Base-by-base conservation (phyloP, 2,888 invertebrate species). In the Xestia xanthographa region DNA sequence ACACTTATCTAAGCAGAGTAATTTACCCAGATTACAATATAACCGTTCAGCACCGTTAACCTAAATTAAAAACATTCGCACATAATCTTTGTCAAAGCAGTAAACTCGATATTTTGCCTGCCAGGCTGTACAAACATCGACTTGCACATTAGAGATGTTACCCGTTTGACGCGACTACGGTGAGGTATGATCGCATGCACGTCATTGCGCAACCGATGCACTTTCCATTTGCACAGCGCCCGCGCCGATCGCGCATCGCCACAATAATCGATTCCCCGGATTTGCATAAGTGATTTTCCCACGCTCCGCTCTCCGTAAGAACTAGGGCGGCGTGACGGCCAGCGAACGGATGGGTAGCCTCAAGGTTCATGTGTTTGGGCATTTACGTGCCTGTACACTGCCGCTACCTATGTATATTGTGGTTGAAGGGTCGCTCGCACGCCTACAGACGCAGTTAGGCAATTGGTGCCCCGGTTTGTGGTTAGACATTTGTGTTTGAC, bases 271-370 rank as follows among this genome's bases (percentile, higher is more conserved):
- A 95, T 95, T 94, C 95, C 94, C 92, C 91, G 91, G 93, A 95
- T 95, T 95, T 93, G 92, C 94, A 94, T 95, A 94, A 95, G 93
- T 92, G 92, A 91, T 93, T 92, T 95, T 96, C 96, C 95, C 96
- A 95, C 96, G 95, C 90, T 92, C 93, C 94, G 93, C 91, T 95
- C 94, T 92, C 94, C 91, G 89, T 88, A 84, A 80, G 87, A 95
- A 92, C 91, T 94, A 90, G 94, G 93, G 92, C 94, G 92, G 87
- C 92, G 92, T 93, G 95, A 93, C 92, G 93, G 93, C 87, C 92
- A 88, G 93, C 93, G 95, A 95, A 89, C 91, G 95, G 94, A 94
- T 94, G 93, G 86, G 90, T 91, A 89, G 88, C 89, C 92, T 94
- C 95, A 94, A 95, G 95, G 94, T 92, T 93, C 90, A 87, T 87